A percentile compares a stretch with the other conserved stretches of the same genome.
These are phyloP conservation scores for Aspidoscelis tigris DNA, from an alignment of 2,113 vertebrate genomes.

Conservation along the genomic window DNA sequence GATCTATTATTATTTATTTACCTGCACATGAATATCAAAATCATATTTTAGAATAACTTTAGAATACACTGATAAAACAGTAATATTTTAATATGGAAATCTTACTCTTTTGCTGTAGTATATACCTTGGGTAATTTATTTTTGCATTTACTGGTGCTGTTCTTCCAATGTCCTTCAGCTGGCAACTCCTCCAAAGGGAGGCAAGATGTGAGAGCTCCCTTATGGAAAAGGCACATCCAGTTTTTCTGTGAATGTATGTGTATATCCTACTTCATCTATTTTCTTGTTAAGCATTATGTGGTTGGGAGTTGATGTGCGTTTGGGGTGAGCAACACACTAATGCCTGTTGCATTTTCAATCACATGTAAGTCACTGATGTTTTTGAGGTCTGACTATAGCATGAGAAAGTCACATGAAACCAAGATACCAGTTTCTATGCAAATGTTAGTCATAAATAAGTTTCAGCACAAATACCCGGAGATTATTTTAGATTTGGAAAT, in stretches of 20 bases:
- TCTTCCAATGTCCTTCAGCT: background rate
- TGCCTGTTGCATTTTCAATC: constrained; percentile 43
- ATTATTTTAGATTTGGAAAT: constrained; percentile 26
- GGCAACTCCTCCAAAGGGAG: constrained; percentile 18
- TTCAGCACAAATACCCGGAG: background rate
- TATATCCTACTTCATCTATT: constrained; percentile 39
- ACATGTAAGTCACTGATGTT: constrained; percentile 48
- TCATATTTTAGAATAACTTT: background rate
- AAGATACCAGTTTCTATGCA: constrained; percentile 1
- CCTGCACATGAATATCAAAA: background rate
- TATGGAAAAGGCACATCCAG: background rate
- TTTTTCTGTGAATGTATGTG: background rate
- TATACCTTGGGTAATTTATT: background rate
- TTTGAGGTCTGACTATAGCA: constrained; percentile 39
- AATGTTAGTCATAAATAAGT: background rate
- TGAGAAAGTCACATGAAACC: constrained; percentile 22
- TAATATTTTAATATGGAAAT: background rate
- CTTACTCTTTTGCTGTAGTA: background rate
- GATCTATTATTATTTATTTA: background rate
- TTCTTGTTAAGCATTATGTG: constrained; percentile 1
- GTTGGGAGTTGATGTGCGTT: constrained; percentile 43
- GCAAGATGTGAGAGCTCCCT: background rate
- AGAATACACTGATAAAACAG: background rate
- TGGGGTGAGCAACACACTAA: constrained; percentile 44
- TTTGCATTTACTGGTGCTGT: background rate